A percentile compares a stretch with the other conserved stretches of the same genome.
phyloP scores from a whole-genome alignment of 2,797 vertebrate species.

The Sebastes melanostomus region DNA sequence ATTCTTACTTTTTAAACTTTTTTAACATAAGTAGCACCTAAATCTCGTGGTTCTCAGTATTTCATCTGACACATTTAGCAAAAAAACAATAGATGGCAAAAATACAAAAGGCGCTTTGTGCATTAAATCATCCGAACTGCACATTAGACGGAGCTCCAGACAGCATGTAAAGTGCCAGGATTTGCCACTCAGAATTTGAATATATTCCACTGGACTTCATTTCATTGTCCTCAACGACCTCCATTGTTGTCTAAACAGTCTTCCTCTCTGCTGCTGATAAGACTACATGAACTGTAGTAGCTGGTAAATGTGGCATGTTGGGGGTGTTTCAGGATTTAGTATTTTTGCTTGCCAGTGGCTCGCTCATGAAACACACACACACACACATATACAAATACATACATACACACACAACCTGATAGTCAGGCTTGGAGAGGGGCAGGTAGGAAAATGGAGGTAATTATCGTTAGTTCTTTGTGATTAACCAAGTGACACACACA shows the following conservation, averaged over 20 bases:
- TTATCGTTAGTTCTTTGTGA: conserved; percentile 74
- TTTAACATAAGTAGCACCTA: neutral
- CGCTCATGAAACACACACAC: conserved; percentile 4
- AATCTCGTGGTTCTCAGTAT: neutral
- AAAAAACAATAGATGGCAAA: neutral
- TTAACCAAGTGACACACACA: conserved; percentile 61
- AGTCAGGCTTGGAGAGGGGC: conserved; percentile 40
- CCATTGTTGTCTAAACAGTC: neutral
- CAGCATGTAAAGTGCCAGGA: neutral
- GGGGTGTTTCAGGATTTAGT: conserved; percentile 9
- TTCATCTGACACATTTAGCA: neutral
- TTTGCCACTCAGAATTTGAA: neutral
- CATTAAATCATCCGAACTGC: neutral
- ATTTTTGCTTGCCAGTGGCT: conserved; percentile 13
- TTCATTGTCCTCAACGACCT: conserved; percentile 6
- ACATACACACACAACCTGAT: conserved; percentile 28
- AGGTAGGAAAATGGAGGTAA: conserved; percentile 66
- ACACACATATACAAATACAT: conserved; percentile 2
- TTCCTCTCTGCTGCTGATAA: neutral
- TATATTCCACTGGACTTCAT: neutral
- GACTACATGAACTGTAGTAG: neutral
- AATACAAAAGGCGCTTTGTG: neutral
- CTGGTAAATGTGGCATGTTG: conserved; percentile 8
- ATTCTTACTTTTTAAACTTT: neutral
- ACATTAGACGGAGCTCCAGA: neutral